Evolutionary conservation across 2,113 vertebrate species (phyloP), one percentile per base, ranked within the genome.

Genomic region (Cynopterus brachyotis): DNA sequence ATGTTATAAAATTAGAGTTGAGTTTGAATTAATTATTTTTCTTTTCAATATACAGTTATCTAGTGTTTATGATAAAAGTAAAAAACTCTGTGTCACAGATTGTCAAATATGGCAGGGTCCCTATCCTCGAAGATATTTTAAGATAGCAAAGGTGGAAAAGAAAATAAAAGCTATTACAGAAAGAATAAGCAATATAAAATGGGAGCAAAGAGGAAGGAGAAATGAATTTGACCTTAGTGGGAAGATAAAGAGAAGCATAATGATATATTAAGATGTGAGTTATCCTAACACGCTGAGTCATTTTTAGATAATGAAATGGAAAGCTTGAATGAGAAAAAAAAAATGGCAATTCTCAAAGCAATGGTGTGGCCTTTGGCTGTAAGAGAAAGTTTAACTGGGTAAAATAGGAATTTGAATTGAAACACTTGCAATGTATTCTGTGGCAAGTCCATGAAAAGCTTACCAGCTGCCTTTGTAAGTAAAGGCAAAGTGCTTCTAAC

Each of bases 101-200:
- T 53, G 35, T 75, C 37, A 70, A 70, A 35, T 28, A 84, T 42
- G 5, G 5, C 22, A 93, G 1, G 1, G 7, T 81, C 5, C 24
- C 20, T 19, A 66, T 5, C 1, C 9, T 76, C 60, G 87, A 83
- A 3, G 9, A 45, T 67, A 11, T 28, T 67, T 32, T 84, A 60
- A 35, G 55, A 40, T 40, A 11, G 16, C 69, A 64, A 93, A 40
- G 4, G 15, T 45, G 78, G 13, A 16, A 69, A 60, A 82, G 81
- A 86, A 86, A 91, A 88, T 60, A 67, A 96, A 94, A 85, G n/a
- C 28, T 59, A 67, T 45, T 24, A 32, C n/a, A 40, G 50, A 91
- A 91, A 8, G 3, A 15, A 13, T 37, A 76, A 81, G 6, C 50
- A 78, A 64, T 76, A 4, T 26, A 84, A 84, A 35, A 37, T 7